Base-by-base conservation (phyloP, 1,140 invertebrate genomes). In the Meteorus sp. region DNA sequence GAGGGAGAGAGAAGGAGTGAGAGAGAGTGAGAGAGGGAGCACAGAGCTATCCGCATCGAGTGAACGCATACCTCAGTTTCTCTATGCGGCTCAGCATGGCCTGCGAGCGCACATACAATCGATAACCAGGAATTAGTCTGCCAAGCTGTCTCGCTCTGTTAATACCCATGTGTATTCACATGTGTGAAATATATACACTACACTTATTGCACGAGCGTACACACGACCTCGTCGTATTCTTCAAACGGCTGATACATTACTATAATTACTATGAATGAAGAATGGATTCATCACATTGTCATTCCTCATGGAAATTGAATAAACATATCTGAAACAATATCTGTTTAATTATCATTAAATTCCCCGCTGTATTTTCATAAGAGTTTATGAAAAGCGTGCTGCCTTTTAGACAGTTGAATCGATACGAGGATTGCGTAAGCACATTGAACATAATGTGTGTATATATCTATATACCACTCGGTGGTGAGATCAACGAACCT, bases 61-160 rank as follows among this genome's bases (percentile, higher is more conserved):
- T 58, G 45, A 58, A 25, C 56, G 48, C 48, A 58, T 68, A 60
- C 61, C 57, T 63, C 56, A 65, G 62, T 58, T 41, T 54, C 48
- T 41, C 44, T 53, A 29, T 47, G 33, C 44, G 44, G 57, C 37
- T 52, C 22, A 35, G 37, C 23, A 29, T 47, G 48, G 37, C 35
- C 44, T 60, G 48, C 53, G 58, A 45, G 39, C 19, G 58, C 55
- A 52, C 35, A 43, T 61, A 62, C 59, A 73, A 73, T 73, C 71
- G 69, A 73, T 73, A 73, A 68, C 67, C 62, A 65, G 62, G 67
- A 72, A 73, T 73, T 69, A 72, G 70, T 73, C 66, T 69, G 69
- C 69, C 64, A 66, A 67, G 67, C 67, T 69, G 64, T 69, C 67
- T 71, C 64, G 60, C 64, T 37, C 7, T 48, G 62, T 63, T 66